These are phyloP conservation scores for Kuschelorhynchus macadamiae DNA, from an alignment of 2,888 invertebrate species.

Conservation along the genomic window DNA sequence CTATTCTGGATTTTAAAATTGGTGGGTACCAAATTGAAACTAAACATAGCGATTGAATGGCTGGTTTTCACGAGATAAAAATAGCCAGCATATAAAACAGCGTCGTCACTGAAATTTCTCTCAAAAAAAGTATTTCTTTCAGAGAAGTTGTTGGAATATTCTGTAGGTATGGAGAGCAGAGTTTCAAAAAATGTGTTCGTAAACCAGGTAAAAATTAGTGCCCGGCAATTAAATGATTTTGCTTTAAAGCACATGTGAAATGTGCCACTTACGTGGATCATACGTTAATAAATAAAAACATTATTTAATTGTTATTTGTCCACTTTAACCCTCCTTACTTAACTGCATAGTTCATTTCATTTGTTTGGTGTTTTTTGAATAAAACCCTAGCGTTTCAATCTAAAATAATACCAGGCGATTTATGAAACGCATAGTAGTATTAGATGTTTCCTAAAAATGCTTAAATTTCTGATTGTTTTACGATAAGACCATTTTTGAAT, in stretches of 20 bases:
- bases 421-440: too few species aligned
- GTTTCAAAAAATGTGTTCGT: neutral
- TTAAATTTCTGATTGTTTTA: too few species aligned
- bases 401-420: too few species aligned
- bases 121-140: constrained; percentile 7
- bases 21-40: constrained; percentile 40
- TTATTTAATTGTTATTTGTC: too few species aligned
- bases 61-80: constrained; percentile 38
- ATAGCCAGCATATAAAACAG: too few species aligned
- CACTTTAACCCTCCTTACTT: too few species aligned
- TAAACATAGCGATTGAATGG: constrained; percentile 26
- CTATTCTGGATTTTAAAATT: constrained; percentile 30
- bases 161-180: constrained; percentile 5
- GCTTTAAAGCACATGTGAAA: neutral
- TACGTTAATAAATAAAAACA: too few species aligned
- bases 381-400: too few species aligned
- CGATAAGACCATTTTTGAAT: too few species aligned
- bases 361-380: too few species aligned
- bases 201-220: neutral
- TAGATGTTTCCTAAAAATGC: too few species aligned
- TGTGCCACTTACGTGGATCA: neutral
- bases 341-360: too few species aligned
- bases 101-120: neutral
- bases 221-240: neutral
- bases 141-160: neutral